phyloP scores from a whole-genome alignment of 2,888 invertebrate genomes.

The Eugnorisma glareosa region DNA sequence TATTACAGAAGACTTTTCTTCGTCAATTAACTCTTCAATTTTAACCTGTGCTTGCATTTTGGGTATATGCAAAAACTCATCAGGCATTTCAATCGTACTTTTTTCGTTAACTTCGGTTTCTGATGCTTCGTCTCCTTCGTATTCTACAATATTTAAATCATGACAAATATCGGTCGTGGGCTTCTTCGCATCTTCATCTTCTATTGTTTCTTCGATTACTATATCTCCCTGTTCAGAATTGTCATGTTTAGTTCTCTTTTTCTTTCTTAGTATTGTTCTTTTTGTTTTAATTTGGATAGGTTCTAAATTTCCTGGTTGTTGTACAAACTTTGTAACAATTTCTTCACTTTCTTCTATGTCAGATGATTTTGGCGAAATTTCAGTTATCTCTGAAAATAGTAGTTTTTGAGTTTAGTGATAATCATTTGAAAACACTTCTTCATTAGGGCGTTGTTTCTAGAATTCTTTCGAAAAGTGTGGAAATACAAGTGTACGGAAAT shows the following conservation, averaged over 20 bases:
- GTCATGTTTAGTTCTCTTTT: slow-evolving; percentile 70
- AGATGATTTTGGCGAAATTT: slow-evolving; percentile 80
- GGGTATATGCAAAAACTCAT: slow-evolving; percentile 79
- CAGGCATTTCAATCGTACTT: slow-evolving; percentile 82
- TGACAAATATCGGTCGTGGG: slow-evolving; percentile 66
- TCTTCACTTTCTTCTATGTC: slow-evolving; percentile 91
- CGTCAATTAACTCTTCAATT: slow-evolving; percentile 81
- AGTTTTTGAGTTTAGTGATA: slow-evolving; percentile 10
- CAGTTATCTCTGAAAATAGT: slow-evolving; percentile 77
- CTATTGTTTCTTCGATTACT: slow-evolving; percentile 89
- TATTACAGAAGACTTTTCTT: slow-evolving; percentile 60
- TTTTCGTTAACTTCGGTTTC: slow-evolving; percentile 74
- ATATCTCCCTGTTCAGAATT: slow-evolving; percentile 82
- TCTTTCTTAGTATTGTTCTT: slow-evolving; percentile 89
- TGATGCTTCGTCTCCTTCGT: slow-evolving; percentile 74
- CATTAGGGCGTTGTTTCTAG: not conserved
- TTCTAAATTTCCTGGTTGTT: slow-evolving; percentile 87
- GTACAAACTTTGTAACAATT: slow-evolving; percentile 91
- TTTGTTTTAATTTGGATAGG: slow-evolving; percentile 90
- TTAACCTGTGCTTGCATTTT: slow-evolving; percentile 75
- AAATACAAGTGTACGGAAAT: not conserved
- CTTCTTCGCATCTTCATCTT: slow-evolving; percentile 78
- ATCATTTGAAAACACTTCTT: not conserved
- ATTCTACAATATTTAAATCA: slow-evolving; percentile 85
- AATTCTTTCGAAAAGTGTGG: not conserved